A percentile compares a stretch with the other conserved stretches of the same genome.
phyloP scores from a whole-genome alignment of 2,113 vertebrate genomes.

The Entomyzon cyanotis region DNA sequence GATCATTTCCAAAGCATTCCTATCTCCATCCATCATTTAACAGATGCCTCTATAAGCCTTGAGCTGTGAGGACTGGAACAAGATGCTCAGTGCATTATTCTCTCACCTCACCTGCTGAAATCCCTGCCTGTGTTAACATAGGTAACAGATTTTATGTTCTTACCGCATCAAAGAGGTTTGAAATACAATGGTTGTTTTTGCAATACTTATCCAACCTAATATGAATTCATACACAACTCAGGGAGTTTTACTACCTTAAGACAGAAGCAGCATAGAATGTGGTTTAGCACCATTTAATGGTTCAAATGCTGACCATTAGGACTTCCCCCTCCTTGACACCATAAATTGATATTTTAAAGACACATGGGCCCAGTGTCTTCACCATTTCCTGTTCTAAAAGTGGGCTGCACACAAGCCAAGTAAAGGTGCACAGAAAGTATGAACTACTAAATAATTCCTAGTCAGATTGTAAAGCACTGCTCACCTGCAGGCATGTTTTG shows the following conservation, averaged over 20 bases:
- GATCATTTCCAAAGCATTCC: background rate
- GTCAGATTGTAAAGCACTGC: background rate
- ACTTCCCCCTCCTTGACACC: fast-evolving
- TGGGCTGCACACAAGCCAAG: background rate
- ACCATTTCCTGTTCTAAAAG: background rate
- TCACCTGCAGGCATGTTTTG: background rate
- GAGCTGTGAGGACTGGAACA: background rate
- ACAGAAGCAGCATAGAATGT: background rate
- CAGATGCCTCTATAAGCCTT: background rate
- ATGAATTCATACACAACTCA: background rate
- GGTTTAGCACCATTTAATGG: background rate
- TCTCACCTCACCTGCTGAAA: background rate
- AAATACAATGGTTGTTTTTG: background rate
- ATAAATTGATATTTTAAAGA: background rate
- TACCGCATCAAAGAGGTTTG: background rate
- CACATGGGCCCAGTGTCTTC: background rate
- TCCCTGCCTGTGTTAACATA: background rate
- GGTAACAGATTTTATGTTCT: background rate
- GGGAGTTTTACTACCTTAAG: background rate
- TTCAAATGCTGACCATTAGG: background rate
- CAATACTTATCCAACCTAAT: background rate
- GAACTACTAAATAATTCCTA: background rate
- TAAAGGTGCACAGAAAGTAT: background rate
- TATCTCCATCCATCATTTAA: background rate
- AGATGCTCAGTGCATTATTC: background rate